Evolutionary conservation across 1,140 invertebrate species (phyloP), one percentile per base, ranked within the genome.

Genomic region (Phenacoccus solenopsis): DNA sequence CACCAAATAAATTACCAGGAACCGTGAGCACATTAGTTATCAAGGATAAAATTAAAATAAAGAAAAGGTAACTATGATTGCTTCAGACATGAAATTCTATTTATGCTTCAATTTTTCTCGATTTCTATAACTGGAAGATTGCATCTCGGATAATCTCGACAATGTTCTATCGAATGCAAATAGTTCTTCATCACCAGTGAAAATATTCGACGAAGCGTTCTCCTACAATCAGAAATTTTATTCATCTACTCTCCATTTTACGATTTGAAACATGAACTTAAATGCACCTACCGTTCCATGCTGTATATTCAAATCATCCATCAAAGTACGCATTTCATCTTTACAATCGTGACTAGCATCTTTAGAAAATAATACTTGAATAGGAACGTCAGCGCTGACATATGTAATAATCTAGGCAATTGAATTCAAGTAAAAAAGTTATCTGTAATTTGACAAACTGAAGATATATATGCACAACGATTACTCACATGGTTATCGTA

Each of bases 161-260:
- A 97, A 78, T 20, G 95, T 97, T 70, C 97, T 82, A 73, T 97
- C 93, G 79, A 93, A 97, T 9, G 96, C 96, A 83, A 98, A 99
- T 70, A 96, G 80, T 81, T 99, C 96, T 80, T 98, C 97, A 78
- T 97, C 93, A 0, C 95, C 96, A 25, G 93, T 98, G 76, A 98
- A 98, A 74, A 98, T 89, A 77, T 89, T 95, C 7, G 93, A 88
- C 72, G 83, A 82, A 35, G 85, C 81, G 76, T 86, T 79, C 75
- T 88, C 80, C 85, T 90, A 38, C 79, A 81, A 76, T 25, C 30
- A 27, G n/a, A n/a, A n/a, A n/a, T n/a, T n/a, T n/a, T n/a, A n/a
- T n/a, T n/a, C n/a, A n/a, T n/a, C n/a, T n/a, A n/a, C n/a, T n/a
- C n/a, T n/a, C n/a, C n/a, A n/a, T 59, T 59, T 20, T 59, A 59